Evolutionary conservation across 1,140 invertebrate species (phyloP), one percentile per base, ranked within the genome.

Genomic region (Calosoma granatense): DNA sequence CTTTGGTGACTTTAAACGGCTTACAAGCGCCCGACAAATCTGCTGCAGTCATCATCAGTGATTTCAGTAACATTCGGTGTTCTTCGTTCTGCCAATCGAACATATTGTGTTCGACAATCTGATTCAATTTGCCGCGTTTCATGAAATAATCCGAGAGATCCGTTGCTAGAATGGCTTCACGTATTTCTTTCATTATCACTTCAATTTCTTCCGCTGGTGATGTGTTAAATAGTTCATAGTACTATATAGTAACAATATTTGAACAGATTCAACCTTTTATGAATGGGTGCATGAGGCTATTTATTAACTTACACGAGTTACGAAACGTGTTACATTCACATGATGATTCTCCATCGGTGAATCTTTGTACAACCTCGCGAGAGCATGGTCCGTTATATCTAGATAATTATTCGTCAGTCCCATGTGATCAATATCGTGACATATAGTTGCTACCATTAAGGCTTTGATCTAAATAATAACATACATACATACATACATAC

Each of bases 321-420:
- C 70, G 53, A 75, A 72, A 63, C 72, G 76, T 0, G 78, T 71
- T 0, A 80, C 65, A 56, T 72, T 71, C 61, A 71, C 79, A 61
- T 81, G 80, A 61, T 81, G 78, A 60, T 80, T 71, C 63, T 81
- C 80, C 55, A 79, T 63, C 58, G 71, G 71, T 1, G 80, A 80
- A 15, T 72, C 68, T 20, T 69, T 65, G 65, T 81, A 81, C 63
- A 81, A 71, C 36, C 65, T 64, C 0, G 76, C 59, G 6, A 81
- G 64, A 2, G 71, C 70, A 57, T 79, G 72, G 47, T 77, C 74
- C 17, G 68, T 72, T 6, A 76, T 60, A 47, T 72, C 57, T 1
- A 81, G 65, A 66, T 74, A 81, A 61, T 77, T 80, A 65, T 82
- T 82, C 52, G 79, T 80, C 56, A 71, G 72, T 2, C 79, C 80